Evolutionary conservation across 2,797 vertebrate genomes (phyloP).

Genomic region (Scomberomorus guttatus): DNA sequence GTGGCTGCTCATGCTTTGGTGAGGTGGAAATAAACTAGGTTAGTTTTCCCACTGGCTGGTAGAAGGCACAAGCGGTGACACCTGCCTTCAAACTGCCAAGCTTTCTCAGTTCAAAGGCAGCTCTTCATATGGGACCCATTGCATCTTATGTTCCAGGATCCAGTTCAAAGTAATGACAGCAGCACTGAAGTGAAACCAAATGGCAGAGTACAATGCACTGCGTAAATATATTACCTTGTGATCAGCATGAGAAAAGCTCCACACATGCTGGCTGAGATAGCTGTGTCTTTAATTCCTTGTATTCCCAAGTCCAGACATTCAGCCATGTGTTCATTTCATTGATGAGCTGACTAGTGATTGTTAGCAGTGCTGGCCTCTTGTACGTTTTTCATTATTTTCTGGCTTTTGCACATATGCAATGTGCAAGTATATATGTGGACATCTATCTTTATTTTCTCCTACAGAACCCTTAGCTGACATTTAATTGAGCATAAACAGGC

Average conservation of each 20-base stretch:
- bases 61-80: slow-evolving; percentile 55
- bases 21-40: slow-evolving; percentile 65
- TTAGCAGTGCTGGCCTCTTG: background rate
- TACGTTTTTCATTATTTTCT: background rate
- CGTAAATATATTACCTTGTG: slow-evolving; percentile 48
- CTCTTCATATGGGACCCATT: slow-evolving; percentile 59
- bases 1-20: slow-evolving; percentile 19
- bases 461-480: background rate
- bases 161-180: slow-evolving; percentile 62
- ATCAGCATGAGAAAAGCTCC: slow-evolving; percentile 43
- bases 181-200: slow-evolving; percentile 66
- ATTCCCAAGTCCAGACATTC: slow-evolving; percentile 32
- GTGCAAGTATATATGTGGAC: background rate
- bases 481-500: background rate
- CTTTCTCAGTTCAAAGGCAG: slow-evolving; percentile 69
- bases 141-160: slow-evolving; percentile 63
- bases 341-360: slow-evolving; percentile 15
- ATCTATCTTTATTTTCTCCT: background rate
- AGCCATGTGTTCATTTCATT: slow-evolving; percentile 34
- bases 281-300: slow-evolving; percentile 28
- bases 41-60: slow-evolving; percentile 65
- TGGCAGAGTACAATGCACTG: slow-evolving; percentile 35
- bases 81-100: slow-evolving; percentile 70
- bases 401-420: background rate
- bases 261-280: slow-evolving; percentile 23